A percentile compares a stretch with the other conserved stretches of the same genome.
phyloP scores from a whole-genome alignment of 2,797 vertebrate species.

The Choloepus didactylus region DNA sequence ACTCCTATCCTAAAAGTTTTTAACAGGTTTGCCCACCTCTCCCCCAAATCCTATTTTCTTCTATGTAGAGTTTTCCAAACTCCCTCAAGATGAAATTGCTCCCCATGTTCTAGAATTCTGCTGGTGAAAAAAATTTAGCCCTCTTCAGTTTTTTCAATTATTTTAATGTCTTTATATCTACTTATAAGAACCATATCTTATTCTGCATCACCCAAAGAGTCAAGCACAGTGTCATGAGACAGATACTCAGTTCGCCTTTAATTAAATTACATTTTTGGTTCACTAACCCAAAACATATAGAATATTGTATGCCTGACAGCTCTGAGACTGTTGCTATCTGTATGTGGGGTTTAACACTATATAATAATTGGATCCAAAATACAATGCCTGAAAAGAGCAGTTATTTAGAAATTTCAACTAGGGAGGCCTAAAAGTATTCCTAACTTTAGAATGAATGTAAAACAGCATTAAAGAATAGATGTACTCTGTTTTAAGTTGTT shows the following conservation, averaged over 20 bases:
- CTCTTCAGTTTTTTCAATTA: slow-evolving; percentile 45
- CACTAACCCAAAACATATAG: background rate
- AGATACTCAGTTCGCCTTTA: slow-evolving; percentile 55
- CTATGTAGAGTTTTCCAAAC: background rate
- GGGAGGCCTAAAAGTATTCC: background rate
- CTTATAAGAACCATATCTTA: background rate
- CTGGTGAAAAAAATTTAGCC: slow-evolving; percentile 3
- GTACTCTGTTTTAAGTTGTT: background rate
- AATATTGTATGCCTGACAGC: slow-evolving; percentile 49
- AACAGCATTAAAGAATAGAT: slow-evolving; percentile 55
- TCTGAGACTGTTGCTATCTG: background rate
- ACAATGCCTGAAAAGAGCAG: background rate
- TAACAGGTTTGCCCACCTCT: slow-evolving; percentile 14
- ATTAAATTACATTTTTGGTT: slow-evolving; percentile 40
- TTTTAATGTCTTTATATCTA: slow-evolving; percentile 50
- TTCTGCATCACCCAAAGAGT: slow-evolving; percentile 48
- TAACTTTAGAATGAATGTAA: slow-evolving; percentile 8
- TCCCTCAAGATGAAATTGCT: slow-evolving; percentile 30
- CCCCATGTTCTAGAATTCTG: slow-evolving; percentile 34
- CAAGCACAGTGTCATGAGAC: background rate
- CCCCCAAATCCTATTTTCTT: slow-evolving; percentile 13
- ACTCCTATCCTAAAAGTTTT: background rate
- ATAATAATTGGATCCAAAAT: background rate
- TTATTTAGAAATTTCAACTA: slow-evolving; percentile 56
- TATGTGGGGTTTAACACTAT: background rate